Evolutionary conservation across 1,140 invertebrate species (phyloP).

Genomic region (Ceratina japonica): DNA sequence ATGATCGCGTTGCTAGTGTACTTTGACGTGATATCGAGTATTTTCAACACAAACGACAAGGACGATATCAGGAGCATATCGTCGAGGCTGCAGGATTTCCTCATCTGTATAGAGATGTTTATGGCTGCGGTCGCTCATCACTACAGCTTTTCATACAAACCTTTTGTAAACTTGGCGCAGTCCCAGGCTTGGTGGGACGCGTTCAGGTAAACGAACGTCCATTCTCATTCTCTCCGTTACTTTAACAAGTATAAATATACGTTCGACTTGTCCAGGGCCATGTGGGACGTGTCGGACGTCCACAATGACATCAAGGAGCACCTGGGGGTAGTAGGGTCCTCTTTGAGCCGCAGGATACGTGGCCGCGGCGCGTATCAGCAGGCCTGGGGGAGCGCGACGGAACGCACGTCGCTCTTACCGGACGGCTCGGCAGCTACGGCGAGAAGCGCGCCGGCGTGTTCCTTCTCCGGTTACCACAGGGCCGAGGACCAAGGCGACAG

Average conservation of each 20-base stretch:
- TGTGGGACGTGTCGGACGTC: slow-evolving; percentile 97
- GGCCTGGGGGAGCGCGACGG: slow-evolving; percentile 81
- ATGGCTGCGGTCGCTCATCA: slow-evolving; percentile 96
- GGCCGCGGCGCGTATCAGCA: slow-evolving; percentile 87
- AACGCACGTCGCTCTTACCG: slow-evolving; percentile 74
- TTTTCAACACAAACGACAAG: slow-evolving; percentile 83
- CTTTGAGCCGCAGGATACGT: slow-evolving; percentile 85
- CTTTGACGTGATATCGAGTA: slow-evolving; percentile 85
- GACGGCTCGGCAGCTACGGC: slow-evolving; percentile 54
- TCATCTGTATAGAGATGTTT: slow-evolving; percentile 99
- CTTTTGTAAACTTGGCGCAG: slow-evolving; percentile 84
- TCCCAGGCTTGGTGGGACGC: slow-evolving; percentile 82
- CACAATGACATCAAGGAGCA: slow-evolving; percentile 95
- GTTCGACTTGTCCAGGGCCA: slow-evolving; percentile 81
- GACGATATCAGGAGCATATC: slow-evolving; percentile 86
- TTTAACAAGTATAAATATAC: not conserved
- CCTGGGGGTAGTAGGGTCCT: slow-evolving; percentile 90
- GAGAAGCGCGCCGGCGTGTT: slow-evolving; percentile 70
- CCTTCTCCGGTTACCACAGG: slow-evolving; percentile 69
- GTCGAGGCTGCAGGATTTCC: slow-evolving; percentile 94
- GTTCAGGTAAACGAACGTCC: slow-evolving; percentile 69
- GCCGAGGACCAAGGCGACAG: slow-evolving; percentile 65
- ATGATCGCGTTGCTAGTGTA: slow-evolving; percentile 93
- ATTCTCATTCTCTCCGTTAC: not conserved
- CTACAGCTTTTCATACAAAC: slow-evolving; percentile 95